Base-by-base conservation (phyloP, 64 coral and sea anemone genomes). In the Exaiptasia diaphana region DNA sequence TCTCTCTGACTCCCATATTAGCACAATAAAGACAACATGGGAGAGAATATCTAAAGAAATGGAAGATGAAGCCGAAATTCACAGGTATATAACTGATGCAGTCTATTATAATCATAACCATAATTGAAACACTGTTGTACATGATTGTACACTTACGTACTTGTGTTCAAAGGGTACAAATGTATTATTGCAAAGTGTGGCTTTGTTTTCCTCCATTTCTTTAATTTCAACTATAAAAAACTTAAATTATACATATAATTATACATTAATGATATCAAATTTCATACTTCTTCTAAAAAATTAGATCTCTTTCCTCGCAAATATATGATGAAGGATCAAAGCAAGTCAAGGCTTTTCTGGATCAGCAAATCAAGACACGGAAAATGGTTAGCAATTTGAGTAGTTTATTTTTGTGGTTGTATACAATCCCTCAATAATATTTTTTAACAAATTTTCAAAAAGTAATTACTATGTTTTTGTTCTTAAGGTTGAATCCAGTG, bases 31-130 rank as follows among this genome's bases (percentile, higher is more conserved):
- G 64, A 80, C 90, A 59, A 77, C 95, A 49, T 99, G 95, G 95
- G 74, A 74, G 27, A 99, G 25, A 40, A 33, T 88, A 33, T 70
- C 87, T 28, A 30, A 65, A 35, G 90, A 99, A 92, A 89, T 99
- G 67, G 85, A 99, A 99, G 93, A 75, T 71, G 95, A 99, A 61
- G 89, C 95, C 34, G 95, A 99, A 60, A 74, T 89, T 28, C 95
- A 89, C 81, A 99, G 68, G 95, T 99, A 92, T 84, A 15, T 15
- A 20, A 10, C 21, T 45, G 12, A 32, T 10, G 9, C 24, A 53
- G 14, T 25, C 15, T 50, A 52, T 23, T 44, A 2, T 46, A 46
- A 46, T 46, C 43, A 7, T 46, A 46, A 46, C 43, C n/a, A n/a
- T n/a, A n/a, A n/a, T n/a, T n/a, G n/a, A n/a, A n/a, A n/a, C n/a